phyloP scores from a whole-genome alignment of 1,140 invertebrate genomes.

The Penaeus vannamei region DNA sequence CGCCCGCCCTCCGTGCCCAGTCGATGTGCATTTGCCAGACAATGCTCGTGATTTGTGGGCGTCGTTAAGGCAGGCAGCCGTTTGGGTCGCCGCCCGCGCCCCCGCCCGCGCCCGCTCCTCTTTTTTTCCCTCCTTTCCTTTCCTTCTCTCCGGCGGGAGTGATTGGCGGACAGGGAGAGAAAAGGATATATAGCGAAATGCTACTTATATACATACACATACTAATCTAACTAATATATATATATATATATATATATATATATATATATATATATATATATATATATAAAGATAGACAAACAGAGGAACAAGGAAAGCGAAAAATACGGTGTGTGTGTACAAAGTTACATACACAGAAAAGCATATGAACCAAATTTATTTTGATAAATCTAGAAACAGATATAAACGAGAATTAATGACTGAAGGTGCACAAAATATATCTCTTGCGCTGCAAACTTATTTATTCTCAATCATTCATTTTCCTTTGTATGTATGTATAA shows the following conservation, averaged over 20 bases:
- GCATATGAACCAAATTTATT: no score
- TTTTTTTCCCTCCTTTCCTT: constrained; percentile 31
- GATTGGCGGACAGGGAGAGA: not conserved
- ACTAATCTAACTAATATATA: constrained; percentile 3
- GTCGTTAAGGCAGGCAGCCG: not conserved
- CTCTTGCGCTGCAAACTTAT: no score
- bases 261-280: constrained; percentile 13
- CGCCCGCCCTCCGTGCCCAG: no score
- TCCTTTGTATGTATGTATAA: no score
- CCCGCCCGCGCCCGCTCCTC: not conserved
- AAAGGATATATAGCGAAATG: not conserved
- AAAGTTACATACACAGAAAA: not conserved
- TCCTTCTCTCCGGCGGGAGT: not conserved
- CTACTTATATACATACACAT: not conserved
- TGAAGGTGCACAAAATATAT: no score
- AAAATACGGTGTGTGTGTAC: not conserved
- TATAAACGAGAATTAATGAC: no score
- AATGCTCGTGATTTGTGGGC: not conserved
- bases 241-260: constrained; percentile 23
- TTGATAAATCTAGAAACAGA: not conserved
- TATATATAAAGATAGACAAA: not conserved
- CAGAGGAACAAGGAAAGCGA: not conserved
- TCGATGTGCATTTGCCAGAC: no score
- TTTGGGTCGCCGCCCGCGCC: not conserved
- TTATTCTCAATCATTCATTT: no score